Base-by-base conservation (phyloP, 2,113 vertebrate genomes). In the Myiozetetes cayanensis region DNA sequence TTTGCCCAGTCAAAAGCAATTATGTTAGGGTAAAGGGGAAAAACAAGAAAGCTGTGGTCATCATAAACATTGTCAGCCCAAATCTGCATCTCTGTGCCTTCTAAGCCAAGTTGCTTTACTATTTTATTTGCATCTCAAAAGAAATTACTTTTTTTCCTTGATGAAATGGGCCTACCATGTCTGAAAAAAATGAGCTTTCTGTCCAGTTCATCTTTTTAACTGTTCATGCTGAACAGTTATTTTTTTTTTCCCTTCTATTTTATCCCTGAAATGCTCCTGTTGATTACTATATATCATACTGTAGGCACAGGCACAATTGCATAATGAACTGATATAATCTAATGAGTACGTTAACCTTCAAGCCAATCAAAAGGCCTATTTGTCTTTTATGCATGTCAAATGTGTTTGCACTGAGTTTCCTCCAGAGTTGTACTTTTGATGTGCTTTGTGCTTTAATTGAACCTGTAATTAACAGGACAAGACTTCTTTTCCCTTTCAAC, bases 1-100 rank as follows among this genome's bases (percentile, higher is more conserved):
- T 96, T 96, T 96, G 75, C 76, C 91, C 66, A 95, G 93, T 97
- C 96, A 96, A 95, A 98, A 90, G 37, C 74, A 96, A 96, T 98
- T 96, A 94, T 77, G 43, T 94, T 94, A 95, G 53, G 33, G 46
- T 79, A 96, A 96, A 93, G 50, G 28, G 63, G 90, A 44, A 22
- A 49, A 92, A 30, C 31, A 87, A 58, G 63, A 93, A 96, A 93
- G 58, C 92, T 95, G 76, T 94, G 96, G 94, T 92, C 89, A 95
- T 97, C 85, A 87, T 81, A 94, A 97, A 95, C 65, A 61, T 80
- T 97, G 95, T 96, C 97, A 97, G 52, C 65, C 87, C 65, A 88
- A 59, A 96, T 98, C 74, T 96, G 33, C 46, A 80, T 96, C 91
- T 96, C 59, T 73, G 46, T 89, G 52, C 28, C 52, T 91, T 68